Evolutionary conservation across 2,888 invertebrate genomes (phyloP), one percentile per base, ranked within the genome.

Genomic region (Stictocephala bisonia): DNA sequence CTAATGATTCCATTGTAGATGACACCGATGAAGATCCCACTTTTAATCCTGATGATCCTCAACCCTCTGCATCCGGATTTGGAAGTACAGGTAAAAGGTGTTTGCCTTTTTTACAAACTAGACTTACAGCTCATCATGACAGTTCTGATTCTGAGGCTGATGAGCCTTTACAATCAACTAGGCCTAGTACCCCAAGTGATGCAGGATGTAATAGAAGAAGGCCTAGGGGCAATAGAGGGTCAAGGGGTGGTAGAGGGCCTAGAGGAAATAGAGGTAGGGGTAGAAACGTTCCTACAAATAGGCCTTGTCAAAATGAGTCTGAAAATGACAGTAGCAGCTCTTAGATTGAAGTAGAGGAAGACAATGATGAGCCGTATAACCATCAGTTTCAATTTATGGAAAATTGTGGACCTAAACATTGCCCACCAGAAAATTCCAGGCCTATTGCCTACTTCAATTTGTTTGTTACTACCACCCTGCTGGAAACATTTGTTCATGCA

Each of bases 371-470:
- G 7, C 13, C 11, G 20, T 64, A 71, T 44, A n/a, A 60, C 7
- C 60, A 71, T 20, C 7, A 15, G 20, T 71, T 71, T 18, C 22
- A 27, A 13, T 50, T 48, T 50, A 35, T 26, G 11, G 60, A 72
- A 64, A 9, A 51, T 20, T 20, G 24, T 35, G 64, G 72, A 15
- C 72, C 72, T 9, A 73, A 69, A 60, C 69, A 29, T 60, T 58
- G 50, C 35, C 48, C 58, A 9, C 51, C 64, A 18, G 20, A n/a
- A 13, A 53, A 72, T 31, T 67, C 41, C 35, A 26, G 26, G 6
- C 72, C 67, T n/a, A 31, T 72, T 13, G 22, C 40, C 29, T 72
- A 72, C 44, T 72, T 72, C 44, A 40, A 67, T 41, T 29, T 72
- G 13, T 73, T 73, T 26, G 58, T 73, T 26, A 68, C 41, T 13